These are phyloP conservation scores for Aurelia aurita complex sp. Pacific DNA, from an alignment of 30 jellyfish, hydroid and myxozoan genomes.

Conservation along the genomic window DNA sequence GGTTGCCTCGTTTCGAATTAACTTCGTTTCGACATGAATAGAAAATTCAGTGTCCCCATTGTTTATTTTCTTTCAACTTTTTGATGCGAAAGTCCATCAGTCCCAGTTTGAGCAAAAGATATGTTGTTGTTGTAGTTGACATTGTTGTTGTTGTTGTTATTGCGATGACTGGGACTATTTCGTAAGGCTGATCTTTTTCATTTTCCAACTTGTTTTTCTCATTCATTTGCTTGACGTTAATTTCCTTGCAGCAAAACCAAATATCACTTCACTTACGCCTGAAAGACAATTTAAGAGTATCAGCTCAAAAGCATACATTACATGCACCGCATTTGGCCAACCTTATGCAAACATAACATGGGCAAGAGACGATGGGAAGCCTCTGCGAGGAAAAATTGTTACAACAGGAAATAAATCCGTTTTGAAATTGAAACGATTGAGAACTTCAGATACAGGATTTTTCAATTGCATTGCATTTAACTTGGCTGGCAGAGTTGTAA, in stretches of 20 bases:
- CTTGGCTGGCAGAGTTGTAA: constrained; percentile 43
- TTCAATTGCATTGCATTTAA: constrained; percentile 49
- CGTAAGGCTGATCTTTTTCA: too few relatives aligned
- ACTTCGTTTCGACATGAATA: too few relatives aligned
- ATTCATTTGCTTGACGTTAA: background rate
- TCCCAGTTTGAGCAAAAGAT: too few relatives aligned
- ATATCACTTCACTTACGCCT: constrained; percentile 47
- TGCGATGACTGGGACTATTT: too few relatives aligned
- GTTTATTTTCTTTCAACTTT: too few relatives aligned
- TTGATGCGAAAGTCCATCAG: too few relatives aligned
- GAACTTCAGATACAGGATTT: constrained; percentile 27
- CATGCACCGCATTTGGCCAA: constrained; percentile 28
- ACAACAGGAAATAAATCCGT: constrained; percentile 9
- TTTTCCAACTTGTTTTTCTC: too few relatives aligned
- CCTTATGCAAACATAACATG: constrained; percentile 61
- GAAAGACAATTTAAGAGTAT: background rate
- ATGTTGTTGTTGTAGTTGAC: too few relatives aligned
- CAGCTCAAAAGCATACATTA: constrained; percentile 22
- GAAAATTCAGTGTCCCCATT: too few relatives aligned
- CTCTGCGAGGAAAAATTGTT: background rate
- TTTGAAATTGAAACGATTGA: constrained; percentile 32
- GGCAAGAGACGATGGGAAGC: constrained; percentile 37
- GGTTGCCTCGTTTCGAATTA: too few relatives aligned
- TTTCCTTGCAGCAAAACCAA: constrained; percentile 32
- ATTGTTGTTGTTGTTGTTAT: too few relatives aligned